A percentile compares a stretch with the other conserved stretches of the same genome.
phyloP scores from a whole-genome alignment of 2,113 vertebrate species.

The Phainopepla nitens region DNA sequence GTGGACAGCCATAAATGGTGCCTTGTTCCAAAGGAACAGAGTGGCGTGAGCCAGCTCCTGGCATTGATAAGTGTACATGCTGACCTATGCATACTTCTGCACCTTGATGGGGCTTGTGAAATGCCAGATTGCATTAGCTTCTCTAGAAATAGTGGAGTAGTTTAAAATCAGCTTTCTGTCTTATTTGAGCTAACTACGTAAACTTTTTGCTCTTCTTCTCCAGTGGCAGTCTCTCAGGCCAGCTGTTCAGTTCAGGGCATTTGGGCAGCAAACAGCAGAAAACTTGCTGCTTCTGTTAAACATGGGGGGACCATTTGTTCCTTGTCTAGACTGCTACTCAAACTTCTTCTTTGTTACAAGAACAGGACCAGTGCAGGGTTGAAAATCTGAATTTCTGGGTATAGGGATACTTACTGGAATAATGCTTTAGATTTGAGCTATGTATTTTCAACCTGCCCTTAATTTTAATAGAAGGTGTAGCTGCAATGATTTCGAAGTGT shows the following conservation, averaged over 20 bases:
- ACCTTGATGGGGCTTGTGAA: background rate
- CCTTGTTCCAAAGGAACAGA: background rate
- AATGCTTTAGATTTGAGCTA: background rate
- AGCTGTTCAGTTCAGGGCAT: background rate
- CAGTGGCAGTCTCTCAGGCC: rapidly evolving
- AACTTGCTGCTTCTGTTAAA: background rate
- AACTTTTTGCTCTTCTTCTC: background rate
- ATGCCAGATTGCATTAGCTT: background rate
- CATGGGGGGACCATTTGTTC: background rate
- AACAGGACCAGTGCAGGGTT: background rate
- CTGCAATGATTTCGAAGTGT: background rate
- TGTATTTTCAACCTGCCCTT: background rate
- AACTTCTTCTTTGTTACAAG: background rate
- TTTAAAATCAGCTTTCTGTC: background rate
- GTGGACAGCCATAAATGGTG: background rate
- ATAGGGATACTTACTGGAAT: background rate
- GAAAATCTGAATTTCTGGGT: background rate
- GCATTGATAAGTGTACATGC: background rate
- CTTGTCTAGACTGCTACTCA: background rate
- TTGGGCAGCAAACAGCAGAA: background rate
- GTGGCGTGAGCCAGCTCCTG: background rate
- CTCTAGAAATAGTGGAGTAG: background rate
- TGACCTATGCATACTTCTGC: background rate
- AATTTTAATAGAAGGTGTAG: background rate
- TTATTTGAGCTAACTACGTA: background rate